Conservation (phyloP, 2,797 vertebrate genomes). For the Odontamblyopus lacepedii region DNA sequence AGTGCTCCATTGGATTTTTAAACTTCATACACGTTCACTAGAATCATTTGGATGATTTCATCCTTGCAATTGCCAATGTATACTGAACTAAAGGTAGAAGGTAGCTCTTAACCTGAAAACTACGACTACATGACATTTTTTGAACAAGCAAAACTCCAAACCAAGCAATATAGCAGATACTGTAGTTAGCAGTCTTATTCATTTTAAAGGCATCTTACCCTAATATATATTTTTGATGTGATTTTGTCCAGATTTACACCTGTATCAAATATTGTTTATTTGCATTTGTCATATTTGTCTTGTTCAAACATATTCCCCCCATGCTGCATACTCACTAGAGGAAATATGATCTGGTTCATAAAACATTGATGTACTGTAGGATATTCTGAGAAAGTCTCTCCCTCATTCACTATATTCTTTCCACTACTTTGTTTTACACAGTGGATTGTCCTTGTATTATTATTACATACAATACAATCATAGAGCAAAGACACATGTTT, state of each 20-base stretch:
- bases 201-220: not conserved
- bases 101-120: too few species aligned
- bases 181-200: not conserved
- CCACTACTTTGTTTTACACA: constrained; percentile 8
- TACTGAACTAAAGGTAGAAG: too few species aligned
- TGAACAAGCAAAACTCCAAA: not conserved
- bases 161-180: not conserved
- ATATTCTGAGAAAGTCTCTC: constrained; percentile 72
- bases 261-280: not conserved
- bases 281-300: not conserved
- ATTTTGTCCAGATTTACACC: not conserved
- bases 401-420: constrained; percentile 39
- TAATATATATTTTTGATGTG: not conserved
- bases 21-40: too few species aligned
- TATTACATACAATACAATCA: not conserved
- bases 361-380: constrained; percentile 72
- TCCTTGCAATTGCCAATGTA: too few species aligned
- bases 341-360: constrained; percentile 71
- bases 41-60: too few species aligned
- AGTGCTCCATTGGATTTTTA: too few species aligned
- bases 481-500: not conserved
- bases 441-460: not conserved
- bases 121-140: not conserved
- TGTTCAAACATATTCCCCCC: constrained; percentile 4
- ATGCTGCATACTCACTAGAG: constrained; percentile 29